phyloP scores from a whole-genome alignment of 1,140 invertebrate genomes.

The Atta cephalotes region DNA sequence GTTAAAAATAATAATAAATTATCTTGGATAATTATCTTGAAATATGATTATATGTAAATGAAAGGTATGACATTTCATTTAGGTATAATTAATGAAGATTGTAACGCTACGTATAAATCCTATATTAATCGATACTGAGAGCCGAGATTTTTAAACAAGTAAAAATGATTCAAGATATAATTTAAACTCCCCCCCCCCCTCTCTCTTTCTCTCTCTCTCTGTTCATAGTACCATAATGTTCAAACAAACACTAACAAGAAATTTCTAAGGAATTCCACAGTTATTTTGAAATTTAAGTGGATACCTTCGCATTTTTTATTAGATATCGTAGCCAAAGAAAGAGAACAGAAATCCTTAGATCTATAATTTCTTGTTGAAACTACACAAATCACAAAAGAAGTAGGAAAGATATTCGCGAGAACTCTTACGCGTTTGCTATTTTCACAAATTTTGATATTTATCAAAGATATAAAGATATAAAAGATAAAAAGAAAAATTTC shows the following conservation, averaged over 20 bases:
- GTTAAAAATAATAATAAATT: background rate
- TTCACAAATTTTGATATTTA: background rate
- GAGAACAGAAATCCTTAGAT: background rate
- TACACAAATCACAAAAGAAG: slow-evolving; percentile 30
- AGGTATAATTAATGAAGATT: background rate
- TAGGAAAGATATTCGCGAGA: background rate
- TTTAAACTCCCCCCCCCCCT: background rate
- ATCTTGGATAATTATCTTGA: background rate
- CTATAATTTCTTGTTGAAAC: slow-evolving; percentile 10
- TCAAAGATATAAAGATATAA: too few species aligned
- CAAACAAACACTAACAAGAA: background rate
- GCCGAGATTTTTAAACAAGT: background rate
- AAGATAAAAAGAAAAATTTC: background rate
- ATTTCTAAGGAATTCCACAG: slow-evolving; percentile 13
- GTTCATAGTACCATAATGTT: background rate
- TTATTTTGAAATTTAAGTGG: slow-evolving; percentile 40
- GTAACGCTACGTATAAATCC: background rate
- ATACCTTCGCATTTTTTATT: slow-evolving; percentile 23
- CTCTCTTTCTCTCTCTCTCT: background rate
- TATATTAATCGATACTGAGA: background rate
- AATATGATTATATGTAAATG: background rate
- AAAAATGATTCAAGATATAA: background rate
- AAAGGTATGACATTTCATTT: background rate
- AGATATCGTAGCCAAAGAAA: background rate
- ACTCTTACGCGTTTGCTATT: background rate